Evolutionary conservation across 2,888 invertebrate genomes (phyloP), one percentile per base, ranked within the genome.

Genomic region (Allolobophora icterica): DNA sequence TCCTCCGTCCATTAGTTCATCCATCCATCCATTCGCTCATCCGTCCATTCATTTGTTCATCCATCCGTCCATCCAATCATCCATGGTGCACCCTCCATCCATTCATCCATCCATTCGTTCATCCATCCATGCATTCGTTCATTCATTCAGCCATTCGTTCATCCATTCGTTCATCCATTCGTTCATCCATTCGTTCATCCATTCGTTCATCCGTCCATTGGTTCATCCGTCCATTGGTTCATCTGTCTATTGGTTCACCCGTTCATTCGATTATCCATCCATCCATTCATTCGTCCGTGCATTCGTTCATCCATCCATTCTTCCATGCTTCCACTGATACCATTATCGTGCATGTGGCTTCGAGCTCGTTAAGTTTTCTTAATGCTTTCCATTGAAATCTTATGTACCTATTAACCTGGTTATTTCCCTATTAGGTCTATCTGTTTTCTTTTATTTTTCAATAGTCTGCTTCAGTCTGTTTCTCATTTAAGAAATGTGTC

Each of bases 21-120:
- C 17, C 42, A 42, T 42, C 42, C 42, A 42, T 17, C 17, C 15
- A 42, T 42, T 15, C 42, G 8, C 8, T 8, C 38, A 38, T 38
- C 38, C 38, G 8, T 38, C 38, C 38, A 38, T 38, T 8, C 38
- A 38, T 38, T 8, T 8, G 6, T 35, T 6, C 35, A 89, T 35
- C n/a, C 35, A 90, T 91, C 89, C 84, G 84, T 89, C 38, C 42
- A 91, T 89, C 38, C 90, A 91, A 83, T 38, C 84, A 87, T 89
- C 90, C 45, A 90, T 90, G n/a, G n/a, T n/a, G 8, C 42, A 42
- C 13, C 42, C 42, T 42, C 42, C 42, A 42, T 42, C 42, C 42
- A 42, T 42, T 15, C 42, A 42, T 42, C 42, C 42, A 42, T 42
- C 42, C 42, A 42, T 42, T 13, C 52, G 21, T 52, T 21, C 52